These are phyloP conservation scores for Sebastes cheni DNA, from an alignment of 2,797 vertebrate species.

Conservation along the genomic window DNA sequence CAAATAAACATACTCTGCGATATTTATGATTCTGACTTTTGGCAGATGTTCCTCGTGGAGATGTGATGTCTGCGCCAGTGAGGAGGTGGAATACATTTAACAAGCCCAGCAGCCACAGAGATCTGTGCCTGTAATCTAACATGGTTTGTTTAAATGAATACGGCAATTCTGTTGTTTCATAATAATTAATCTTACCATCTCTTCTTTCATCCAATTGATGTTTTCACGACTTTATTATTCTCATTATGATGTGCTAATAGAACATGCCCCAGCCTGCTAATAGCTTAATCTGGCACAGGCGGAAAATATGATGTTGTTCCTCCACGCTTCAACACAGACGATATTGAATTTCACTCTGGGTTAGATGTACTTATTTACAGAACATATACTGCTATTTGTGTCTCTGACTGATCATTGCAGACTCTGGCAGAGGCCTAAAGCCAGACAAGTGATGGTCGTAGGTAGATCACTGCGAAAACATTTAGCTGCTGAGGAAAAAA, in stretches of 20 bases:
- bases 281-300: constrained; percentile 53
- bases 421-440: constrained; percentile 12
- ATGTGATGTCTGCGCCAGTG: constrained; percentile 57
- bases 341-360: constrained; percentile 65
- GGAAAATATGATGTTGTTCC: constrained; percentile 61
- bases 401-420: constrained; percentile 44
- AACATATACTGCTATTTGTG: constrained; percentile 41
- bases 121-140: constrained; percentile 39
- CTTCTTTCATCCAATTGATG: constrained; percentile 45
- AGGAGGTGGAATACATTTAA: constrained; percentile 69
- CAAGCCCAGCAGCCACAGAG: constrained; percentile 26
- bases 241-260: constrained; percentile 62
- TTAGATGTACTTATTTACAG: constrained; percentile 67
- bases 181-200: constrained; percentile 50
- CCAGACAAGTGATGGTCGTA: constrained; percentile 5
- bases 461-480: constrained; percentile 21
- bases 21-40: constrained; percentile 62
- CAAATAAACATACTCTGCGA: constrained; percentile 50
- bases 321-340: constrained; percentile 57
- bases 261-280: constrained; percentile 49
- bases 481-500: constrained; percentile 26
- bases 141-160: constrained; percentile 37
- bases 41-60: constrained; percentile 66
- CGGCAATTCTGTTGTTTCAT: constrained; percentile 33
- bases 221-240: constrained; percentile 57